Base-by-base conservation (phyloP, 2,113 vertebrate species). In the Scartelaos histophorus region DNA sequence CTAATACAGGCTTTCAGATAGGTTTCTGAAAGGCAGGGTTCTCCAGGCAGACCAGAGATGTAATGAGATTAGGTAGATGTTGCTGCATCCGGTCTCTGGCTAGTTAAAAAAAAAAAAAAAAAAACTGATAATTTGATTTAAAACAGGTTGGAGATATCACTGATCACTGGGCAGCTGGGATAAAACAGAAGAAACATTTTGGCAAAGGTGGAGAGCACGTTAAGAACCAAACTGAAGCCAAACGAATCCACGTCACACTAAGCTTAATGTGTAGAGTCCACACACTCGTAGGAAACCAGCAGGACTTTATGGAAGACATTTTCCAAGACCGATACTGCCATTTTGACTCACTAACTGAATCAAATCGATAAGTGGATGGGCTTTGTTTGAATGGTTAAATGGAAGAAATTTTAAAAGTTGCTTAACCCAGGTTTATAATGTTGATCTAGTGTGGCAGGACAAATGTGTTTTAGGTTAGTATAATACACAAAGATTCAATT, bases 41-140 rank as follows among this genome's bases (percentile, higher is more conserved):
- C 64, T 13, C 49, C 12, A 13, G 16, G 65, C 19, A 17, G 35
- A 47, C 5, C 22, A 64, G 11, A 74, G 25, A 80, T 24, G 51
- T 49, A 60, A 78, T 70, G 13, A 65, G 25, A 82, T 82, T 61
- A 70, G 12, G 60, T 17, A 64, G 25, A 21, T 51, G 1, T 24
- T 38, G 38, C 47, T 25, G 73, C 58, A 69, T 65, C 51, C 16
- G 58, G 35, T 24, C 66, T 64, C 45, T 51, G 21, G 38, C 12
- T 58, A 58, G 35, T 73, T 25, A 54, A 60, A 72, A 46, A 21
- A 21, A 35, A 64, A 60, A 72, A 46, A 21, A 21, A 7, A 54
- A 9, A 54, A n/a, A 5, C 3, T 1, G 7, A 49, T 45, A 46
- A 79, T 65, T 21, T 43, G 21, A 62, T 5, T 64, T 54, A 11